Evolutionary conservation across 2,797 vertebrate species (phyloP).

Genomic region (Borostomias antarcticus): DNA sequence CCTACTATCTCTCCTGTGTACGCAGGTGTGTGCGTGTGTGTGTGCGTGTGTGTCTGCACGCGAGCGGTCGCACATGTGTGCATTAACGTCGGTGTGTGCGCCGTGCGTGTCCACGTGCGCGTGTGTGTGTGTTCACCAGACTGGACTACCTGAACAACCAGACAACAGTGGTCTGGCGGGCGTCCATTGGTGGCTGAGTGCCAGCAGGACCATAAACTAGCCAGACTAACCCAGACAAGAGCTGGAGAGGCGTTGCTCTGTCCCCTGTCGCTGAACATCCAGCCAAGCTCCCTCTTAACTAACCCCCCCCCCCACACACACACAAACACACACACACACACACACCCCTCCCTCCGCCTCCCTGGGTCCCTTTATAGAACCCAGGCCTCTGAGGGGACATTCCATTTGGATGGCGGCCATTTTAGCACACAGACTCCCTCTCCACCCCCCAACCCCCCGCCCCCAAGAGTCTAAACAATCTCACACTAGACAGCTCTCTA

Average conservation of each 20-base stretch:
- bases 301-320: constrained; percentile 12
- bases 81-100: no score
- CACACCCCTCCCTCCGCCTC: constrained; percentile 54
- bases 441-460: constrained; percentile 35
- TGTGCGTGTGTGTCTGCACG: constrained; percentile 23
- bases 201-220: constrained; percentile 67
- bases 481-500: constrained; percentile 51
- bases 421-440: constrained; percentile 62
- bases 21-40: not conserved
- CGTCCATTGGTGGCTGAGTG: constrained; percentile 47
- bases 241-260: constrained; percentile 37
- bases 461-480: constrained; percentile 41
- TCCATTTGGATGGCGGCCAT: constrained; percentile 74
- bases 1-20: constrained; percentile 57
- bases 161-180: constrained; percentile 68
- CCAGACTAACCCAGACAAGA: constrained; percentile 49
- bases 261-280: constrained; percentile 24
- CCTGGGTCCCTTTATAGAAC: constrained; percentile 66
- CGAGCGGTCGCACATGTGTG: no score
- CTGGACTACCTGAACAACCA: constrained; percentile 65
- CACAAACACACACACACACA: constrained; percentile 30
- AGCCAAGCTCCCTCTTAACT: constrained; percentile 46
- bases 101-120: constrained; percentile 1
- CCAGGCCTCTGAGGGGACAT: constrained; percentile 69
- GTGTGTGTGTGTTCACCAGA: constrained; percentile 33